phyloP scores from a whole-genome alignment of 2,113 vertebrate genomes.

The Cephalopterus ornatus region DNA sequence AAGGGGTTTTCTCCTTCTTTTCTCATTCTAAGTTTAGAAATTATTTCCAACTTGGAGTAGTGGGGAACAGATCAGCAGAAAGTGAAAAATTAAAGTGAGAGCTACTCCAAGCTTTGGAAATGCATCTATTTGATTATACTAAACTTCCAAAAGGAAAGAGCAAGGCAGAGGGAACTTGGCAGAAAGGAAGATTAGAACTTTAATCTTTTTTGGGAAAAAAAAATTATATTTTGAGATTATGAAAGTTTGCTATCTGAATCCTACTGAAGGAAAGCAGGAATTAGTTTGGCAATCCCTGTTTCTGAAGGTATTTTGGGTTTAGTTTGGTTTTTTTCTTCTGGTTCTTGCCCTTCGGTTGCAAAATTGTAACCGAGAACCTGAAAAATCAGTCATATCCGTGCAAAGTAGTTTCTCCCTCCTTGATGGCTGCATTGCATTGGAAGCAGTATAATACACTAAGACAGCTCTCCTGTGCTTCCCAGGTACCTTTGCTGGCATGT shows the following conservation, averaged over 20 bases:
- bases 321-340: not conserved
- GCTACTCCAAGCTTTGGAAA: not conserved
- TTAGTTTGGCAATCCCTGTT: not conserved
- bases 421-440: not conserved
- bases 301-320: not conserved
- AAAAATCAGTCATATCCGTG: not conserved
- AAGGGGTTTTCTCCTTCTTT: not conserved
- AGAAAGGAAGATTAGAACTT: not conserved
- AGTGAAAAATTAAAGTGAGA: not conserved
- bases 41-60: not conserved
- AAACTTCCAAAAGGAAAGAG: not conserved
- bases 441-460: too few species aligned
- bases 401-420: not conserved
- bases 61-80: not conserved
- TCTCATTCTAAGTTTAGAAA: not conserved
- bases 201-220: not conserved
- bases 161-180: not conserved
- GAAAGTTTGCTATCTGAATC: not conserved
- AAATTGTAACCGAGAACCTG: not conserved
- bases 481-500: not conserved
- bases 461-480: accelerated
- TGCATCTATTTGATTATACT: not conserved
- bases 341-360: not conserved
- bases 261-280: not conserved
- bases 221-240: not conserved